Percentiles rank a stretch among this genome's conserved stretches.
These are phyloP conservation scores for Diadumene lineata DNA, from an alignment of 92 coral and sea anemone genomes.

Conservation along the genomic window DNA sequence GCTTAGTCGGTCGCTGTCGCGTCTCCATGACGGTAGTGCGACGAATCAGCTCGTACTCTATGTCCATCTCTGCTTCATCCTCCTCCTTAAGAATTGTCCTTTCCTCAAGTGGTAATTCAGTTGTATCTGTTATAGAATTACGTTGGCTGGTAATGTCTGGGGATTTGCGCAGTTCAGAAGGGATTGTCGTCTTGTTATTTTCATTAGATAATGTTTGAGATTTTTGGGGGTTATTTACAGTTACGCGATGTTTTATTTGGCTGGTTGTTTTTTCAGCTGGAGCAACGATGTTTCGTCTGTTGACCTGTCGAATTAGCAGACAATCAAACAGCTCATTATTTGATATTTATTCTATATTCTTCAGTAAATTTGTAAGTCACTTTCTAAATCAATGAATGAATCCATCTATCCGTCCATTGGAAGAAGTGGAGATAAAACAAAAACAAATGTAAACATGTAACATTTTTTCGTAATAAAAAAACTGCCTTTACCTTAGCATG, in stretches of 20 bases:
- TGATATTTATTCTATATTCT: too few relatives aligned
- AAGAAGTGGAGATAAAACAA: too few relatives aligned
- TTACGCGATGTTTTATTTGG: not conserved
- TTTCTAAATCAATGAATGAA: not conserved
- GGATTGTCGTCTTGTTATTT: not conserved
- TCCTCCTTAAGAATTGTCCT: not conserved
- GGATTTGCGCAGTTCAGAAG: too few relatives aligned
- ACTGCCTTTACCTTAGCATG: too few relatives aligned
- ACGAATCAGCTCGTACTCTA: conserved; percentile 5
- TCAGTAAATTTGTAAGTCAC: not conserved
- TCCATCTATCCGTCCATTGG: not conserved
- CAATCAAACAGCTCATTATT: not conserved
- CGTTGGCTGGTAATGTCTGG: not conserved
- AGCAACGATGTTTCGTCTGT: conserved; percentile 15
- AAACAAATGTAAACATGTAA: too few relatives aligned
- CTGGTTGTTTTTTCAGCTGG: not conserved
- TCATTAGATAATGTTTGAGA: not conserved
- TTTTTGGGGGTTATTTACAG: too few relatives aligned
- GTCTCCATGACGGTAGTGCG: too few relatives aligned
- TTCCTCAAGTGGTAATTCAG: not conserved
- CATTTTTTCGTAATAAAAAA: too few relatives aligned
- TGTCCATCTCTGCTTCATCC: conserved; percentile 11
- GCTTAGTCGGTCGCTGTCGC: not conserved
- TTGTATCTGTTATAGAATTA: not conserved
- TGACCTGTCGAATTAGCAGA: not conserved